Conservation (phyloP, 2,888 invertebrate genomes). For the Pandemis heparana region DNA sequence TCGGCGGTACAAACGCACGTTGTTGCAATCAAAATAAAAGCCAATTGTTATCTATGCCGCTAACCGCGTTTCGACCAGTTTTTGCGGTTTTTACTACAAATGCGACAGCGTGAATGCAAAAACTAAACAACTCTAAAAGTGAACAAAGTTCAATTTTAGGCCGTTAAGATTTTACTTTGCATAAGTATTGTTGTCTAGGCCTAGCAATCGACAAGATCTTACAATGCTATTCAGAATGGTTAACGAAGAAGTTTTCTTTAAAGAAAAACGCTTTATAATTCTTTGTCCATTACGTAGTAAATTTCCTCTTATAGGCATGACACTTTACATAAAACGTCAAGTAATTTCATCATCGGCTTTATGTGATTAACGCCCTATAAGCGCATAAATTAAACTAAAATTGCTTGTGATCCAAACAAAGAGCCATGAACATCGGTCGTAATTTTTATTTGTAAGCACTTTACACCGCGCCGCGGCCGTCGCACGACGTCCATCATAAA, state of each 20-base stretch:
- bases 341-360: neutral
- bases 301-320: neutral
- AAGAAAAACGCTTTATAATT: neutral
- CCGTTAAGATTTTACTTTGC: neutral
- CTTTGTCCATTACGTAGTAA: neutral
- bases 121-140: slow-evolving; percentile 17
- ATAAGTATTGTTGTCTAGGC: slow-evolving; percentile 3
- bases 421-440: slow-evolving; percentile 44
- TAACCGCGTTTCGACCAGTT: slow-evolving; percentile 26
- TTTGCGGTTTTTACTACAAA: slow-evolving; percentile 27
- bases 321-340: neutral
- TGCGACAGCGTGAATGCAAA: slow-evolving; percentile 11
- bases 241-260: neutral
- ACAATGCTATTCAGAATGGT: neutral
- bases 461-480: slow-evolving; percentile 52
- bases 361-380: slow-evolving; percentile 21
- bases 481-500: slow-evolving; percentile 48
- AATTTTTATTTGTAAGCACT: slow-evolving; percentile 48
- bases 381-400: slow-evolving; percentile 22
- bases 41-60: slow-evolving; percentile 29
- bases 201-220: neutral
- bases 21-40: slow-evolving; percentile 28
- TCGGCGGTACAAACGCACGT: slow-evolving; percentile 5
- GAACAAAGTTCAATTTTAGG: slow-evolving; percentile 10
- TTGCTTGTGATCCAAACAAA: slow-evolving; percentile 35